phyloP scores from a whole-genome alignment of 1,140 invertebrate genomes.

The Micrasema longulum region DNA sequence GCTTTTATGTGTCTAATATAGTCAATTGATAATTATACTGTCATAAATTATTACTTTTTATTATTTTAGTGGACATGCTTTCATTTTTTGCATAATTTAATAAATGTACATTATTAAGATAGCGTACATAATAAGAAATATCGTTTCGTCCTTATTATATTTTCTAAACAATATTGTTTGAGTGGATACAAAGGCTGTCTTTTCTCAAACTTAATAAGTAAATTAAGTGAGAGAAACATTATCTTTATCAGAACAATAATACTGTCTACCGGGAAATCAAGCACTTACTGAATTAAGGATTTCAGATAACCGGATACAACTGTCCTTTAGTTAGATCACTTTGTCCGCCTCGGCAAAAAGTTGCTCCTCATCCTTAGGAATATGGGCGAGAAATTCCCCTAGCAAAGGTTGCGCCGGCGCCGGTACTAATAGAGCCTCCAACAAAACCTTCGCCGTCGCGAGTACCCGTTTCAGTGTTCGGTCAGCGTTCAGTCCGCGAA shows the following conservation, averaged over 20 bases:
- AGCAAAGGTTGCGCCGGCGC: slow-evolving; percentile 36
- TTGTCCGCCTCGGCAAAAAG: slow-evolving; percentile 37
- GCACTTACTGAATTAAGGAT: slow-evolving; percentile 35
- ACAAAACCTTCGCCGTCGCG: neutral
- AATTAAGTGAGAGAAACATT: slow-evolving; percentile 5
- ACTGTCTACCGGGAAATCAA: neutral
- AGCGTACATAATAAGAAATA: no score
- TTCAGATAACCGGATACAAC: slow-evolving; percentile 36
- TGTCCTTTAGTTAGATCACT: slow-evolving; percentile 16
- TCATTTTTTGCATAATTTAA: no score
- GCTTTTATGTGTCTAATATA: no score
- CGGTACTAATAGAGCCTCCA: slow-evolving; percentile 29
- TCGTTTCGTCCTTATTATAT: no score
- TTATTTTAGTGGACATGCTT: no score
- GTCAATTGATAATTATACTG: no score
- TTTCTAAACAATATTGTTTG: no score
- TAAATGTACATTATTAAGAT: no score
- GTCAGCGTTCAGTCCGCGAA: slow-evolving; percentile 13
- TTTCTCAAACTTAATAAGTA: neutral
- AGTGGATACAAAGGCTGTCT: no score
- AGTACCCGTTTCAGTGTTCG: slow-evolving; percentile 36
- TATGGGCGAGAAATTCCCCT: slow-evolving; percentile 23
- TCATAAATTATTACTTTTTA: no score
- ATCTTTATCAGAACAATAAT: neutral
- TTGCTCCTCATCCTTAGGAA: slow-evolving; percentile 26